A percentile compares a stretch with the other conserved stretches of the same genome.
Conservation (phyloP, 2,113 vertebrate genomes). For the Zapus hudsonius region DNA sequence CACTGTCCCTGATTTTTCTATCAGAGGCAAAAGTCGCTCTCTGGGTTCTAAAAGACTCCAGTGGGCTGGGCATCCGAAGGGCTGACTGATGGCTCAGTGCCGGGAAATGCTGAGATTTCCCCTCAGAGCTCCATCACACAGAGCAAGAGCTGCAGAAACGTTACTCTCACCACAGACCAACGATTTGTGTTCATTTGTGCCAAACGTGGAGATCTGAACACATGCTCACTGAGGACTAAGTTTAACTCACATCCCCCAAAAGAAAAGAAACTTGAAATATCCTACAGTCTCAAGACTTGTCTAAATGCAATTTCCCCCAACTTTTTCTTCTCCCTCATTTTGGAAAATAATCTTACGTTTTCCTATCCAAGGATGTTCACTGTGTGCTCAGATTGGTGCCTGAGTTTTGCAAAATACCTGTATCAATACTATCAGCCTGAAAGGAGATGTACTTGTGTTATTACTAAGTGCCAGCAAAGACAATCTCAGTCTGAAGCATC, state of each 20-base stretch:
- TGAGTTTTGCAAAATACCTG: not conserved
- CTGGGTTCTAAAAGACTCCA: not conserved
- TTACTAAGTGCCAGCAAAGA: not conserved
- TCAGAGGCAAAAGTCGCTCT: not conserved
- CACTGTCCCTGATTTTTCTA: conserved; percentile 19
- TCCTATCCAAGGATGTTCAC: not conserved
- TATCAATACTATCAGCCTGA: no score
- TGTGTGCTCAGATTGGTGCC: not conserved
- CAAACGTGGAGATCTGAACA: not conserved
- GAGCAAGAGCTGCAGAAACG: fast-evolving
- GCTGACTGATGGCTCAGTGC: not conserved
- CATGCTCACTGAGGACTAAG: not conserved
- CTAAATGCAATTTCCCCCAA: no score
- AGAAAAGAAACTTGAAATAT: not conserved
- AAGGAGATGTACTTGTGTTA: not conserved
- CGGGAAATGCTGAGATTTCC: not conserved
- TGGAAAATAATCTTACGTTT: not conserved
- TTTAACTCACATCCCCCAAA: not conserved
- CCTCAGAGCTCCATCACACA: not conserved
- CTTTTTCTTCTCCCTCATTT: not conserved
- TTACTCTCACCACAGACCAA: not conserved
- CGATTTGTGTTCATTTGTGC: not conserved
- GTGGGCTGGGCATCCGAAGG: not conserved
- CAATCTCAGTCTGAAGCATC: not conserved
- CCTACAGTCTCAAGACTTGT: not conserved